Percentiles rank a stretch among this genome's conserved stretches.
phyloP scores from a whole-genome alignment of 2,888 invertebrate genomes.

The Leptogaster cylindrica region DNA sequence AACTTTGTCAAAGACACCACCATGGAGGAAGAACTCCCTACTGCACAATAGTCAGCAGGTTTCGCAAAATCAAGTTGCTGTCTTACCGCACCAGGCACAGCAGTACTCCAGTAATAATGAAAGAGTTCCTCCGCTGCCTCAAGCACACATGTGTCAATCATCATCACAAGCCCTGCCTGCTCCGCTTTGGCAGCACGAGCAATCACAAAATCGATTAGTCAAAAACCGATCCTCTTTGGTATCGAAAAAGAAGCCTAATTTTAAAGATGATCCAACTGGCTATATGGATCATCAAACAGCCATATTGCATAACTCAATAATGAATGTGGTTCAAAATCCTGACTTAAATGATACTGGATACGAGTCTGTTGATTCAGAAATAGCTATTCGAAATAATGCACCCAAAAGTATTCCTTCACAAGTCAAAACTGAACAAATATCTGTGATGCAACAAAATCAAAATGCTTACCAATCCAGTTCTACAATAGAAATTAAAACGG shows the following conservation, averaged over 20 bases:
- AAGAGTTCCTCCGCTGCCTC: slow-evolving; percentile 52
- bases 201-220: slow-evolving; percentile 10
- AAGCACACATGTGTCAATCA: slow-evolving; percentile 49
- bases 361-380: slow-evolving; percentile 9
- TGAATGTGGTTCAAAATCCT: slow-evolving; percentile 62
- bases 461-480: slow-evolving; percentile 29
- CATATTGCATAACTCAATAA: slow-evolving; percentile 81
- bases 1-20: slow-evolving; percentile 51
- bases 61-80: slow-evolving; percentile 20
- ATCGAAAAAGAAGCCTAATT: slow-evolving; percentile 70
- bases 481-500: slow-evolving; percentile 41
- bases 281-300: slow-evolving; percentile 91
- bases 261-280: slow-evolving; percentile 90
- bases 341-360: slow-evolving; percentile 49
- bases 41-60: slow-evolving; percentile 19
- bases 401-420: slow-evolving; percentile 1
- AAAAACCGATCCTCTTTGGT: slow-evolving; percentile 33
- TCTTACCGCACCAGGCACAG: neutral
- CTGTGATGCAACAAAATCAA: slow-evolving; percentile 46
- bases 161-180: slow-evolving; percentile 20
- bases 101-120: slow-evolving; percentile 46
- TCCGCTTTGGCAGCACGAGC: slow-evolving; percentile 47
- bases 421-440: slow-evolving; percentile 36
- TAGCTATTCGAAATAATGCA: neutral
- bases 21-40: slow-evolving; percentile 51